Percentiles rank a stretch among this genome's conserved stretches.
Conservation (phyloP, 2,113 vertebrate genomes). For the Triplophysa siluroides region DNA sequence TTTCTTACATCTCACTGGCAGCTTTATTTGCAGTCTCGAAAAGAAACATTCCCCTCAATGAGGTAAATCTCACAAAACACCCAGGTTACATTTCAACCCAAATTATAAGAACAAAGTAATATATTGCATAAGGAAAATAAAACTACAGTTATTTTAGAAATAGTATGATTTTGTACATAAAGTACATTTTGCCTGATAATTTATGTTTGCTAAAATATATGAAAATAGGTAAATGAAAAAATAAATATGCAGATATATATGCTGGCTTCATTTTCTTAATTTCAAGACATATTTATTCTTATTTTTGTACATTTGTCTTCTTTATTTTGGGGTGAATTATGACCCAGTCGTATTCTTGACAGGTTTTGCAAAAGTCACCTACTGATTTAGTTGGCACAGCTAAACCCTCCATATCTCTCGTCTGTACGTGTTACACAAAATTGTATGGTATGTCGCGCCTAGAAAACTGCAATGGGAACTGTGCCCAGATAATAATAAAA, state of each 20-base stretch:
- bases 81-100: background rate
- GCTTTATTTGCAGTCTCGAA: background rate
- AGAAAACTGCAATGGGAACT: slow-evolving; percentile 2
- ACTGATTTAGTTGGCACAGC: background rate
- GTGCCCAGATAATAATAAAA: slow-evolving; percentile 27
- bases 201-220: too few species aligned
- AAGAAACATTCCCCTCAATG: background rate
- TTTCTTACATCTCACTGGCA: background rate
- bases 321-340: background rate
- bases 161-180: background rate
- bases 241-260: background rate
- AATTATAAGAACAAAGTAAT: background rate
- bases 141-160: background rate
- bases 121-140: background rate
- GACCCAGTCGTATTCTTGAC: background rate
- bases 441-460: slow-evolving; percentile 7
- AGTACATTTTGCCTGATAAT: background rate
- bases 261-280: too few species aligned
- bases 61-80: background rate
- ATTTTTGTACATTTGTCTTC: background rate
- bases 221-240: too few species aligned
- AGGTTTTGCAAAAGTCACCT: background rate
- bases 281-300: too few species aligned
- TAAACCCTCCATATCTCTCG: background rate
- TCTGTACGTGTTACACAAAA: slow-evolving; percentile 3